phyloP scores from a whole-genome alignment of 2,888 invertebrate genomes.

The Synergus japonicus region DNA sequence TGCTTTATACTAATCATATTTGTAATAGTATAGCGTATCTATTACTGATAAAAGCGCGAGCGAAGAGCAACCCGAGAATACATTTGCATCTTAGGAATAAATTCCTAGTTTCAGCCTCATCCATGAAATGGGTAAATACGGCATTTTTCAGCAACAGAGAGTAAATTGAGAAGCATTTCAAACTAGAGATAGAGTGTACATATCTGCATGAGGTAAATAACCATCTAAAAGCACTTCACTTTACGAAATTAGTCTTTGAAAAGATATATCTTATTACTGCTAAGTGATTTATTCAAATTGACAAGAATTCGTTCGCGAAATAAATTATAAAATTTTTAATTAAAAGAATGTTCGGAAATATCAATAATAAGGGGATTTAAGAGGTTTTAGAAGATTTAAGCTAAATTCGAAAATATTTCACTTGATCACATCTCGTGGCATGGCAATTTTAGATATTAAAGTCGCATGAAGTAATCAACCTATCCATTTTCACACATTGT shows the following conservation, averaged over 20 bases:
- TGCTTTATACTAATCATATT: conserved; percentile 44
- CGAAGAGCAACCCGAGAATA: conserved; percentile 23
- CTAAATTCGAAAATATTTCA: no score
- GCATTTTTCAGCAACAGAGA: conserved; percentile 6
- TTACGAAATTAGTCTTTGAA: not conserved
- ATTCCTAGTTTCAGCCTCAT: conserved; percentile 6
- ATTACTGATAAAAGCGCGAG: conserved; percentile 21
- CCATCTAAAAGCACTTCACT: conserved; percentile 34
- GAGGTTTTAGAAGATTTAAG: no score
- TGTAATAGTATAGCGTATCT: conserved; percentile 42
- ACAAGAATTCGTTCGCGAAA: not conserved
- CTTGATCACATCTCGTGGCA: no score
- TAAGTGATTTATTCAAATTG: not conserved
- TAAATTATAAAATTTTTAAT: no score
- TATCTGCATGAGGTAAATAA: conserved; percentile 25
- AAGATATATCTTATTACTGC: not conserved
- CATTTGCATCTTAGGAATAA: conserved; percentile 34
- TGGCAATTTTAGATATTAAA: not conserved
- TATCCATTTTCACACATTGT: not conserved
- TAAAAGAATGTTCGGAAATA: no score
- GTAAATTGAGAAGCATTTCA: conserved; percentile 25
- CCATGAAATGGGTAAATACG: conserved; percentile 6
- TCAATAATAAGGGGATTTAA: no score
- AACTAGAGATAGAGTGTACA: not conserved
- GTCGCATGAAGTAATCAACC: not conserved